These are phyloP conservation scores for Morpho helenor DNA, from an alignment of 2,888 invertebrate species.

Conservation along the genomic window DNA sequence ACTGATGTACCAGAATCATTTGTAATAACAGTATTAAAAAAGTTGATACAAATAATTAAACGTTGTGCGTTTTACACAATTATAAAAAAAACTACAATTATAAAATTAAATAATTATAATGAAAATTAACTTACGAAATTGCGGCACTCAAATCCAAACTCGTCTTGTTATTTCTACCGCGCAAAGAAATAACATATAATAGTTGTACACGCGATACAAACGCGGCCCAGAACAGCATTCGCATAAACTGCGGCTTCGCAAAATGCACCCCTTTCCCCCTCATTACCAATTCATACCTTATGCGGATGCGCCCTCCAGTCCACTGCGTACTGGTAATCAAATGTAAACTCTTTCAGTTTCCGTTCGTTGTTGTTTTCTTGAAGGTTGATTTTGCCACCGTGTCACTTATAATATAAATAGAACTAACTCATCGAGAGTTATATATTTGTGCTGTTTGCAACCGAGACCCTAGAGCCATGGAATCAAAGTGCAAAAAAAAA, in stretches of 20 bases:
- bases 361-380: not conserved
- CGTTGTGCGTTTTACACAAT: too few relatives aligned
- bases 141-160: constrained; percentile 13
- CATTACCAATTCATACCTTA: constrained; percentile 59
- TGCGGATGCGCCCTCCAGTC: constrained; percentile 37
- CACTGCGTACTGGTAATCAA: constrained; percentile 44
- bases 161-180: constrained; percentile 17
- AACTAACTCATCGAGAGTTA: too few relatives aligned
- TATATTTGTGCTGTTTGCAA: too few relatives aligned
- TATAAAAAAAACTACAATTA: too few relatives aligned
- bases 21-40: not conserved
- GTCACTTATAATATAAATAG: too few relatives aligned
- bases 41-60: too few relatives aligned
- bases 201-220: constrained; percentile 35
- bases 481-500: too few relatives aligned
- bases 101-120: not conserved
- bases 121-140: constrained; percentile 8
- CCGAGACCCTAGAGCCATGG: too few relatives aligned
- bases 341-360: constrained; percentile 23
- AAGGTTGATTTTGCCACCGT: too few relatives aligned
- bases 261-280: constrained; percentile 48
- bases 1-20: too few relatives aligned
- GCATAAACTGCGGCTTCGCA: constrained; percentile 36
- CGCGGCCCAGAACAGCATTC: constrained; percentile 29
- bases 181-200: constrained; percentile 28